These are phyloP conservation scores for Drosophila lacteicornis DNA, from an alignment of 1,140 invertebrate genomes.

Conservation along the genomic window DNA sequence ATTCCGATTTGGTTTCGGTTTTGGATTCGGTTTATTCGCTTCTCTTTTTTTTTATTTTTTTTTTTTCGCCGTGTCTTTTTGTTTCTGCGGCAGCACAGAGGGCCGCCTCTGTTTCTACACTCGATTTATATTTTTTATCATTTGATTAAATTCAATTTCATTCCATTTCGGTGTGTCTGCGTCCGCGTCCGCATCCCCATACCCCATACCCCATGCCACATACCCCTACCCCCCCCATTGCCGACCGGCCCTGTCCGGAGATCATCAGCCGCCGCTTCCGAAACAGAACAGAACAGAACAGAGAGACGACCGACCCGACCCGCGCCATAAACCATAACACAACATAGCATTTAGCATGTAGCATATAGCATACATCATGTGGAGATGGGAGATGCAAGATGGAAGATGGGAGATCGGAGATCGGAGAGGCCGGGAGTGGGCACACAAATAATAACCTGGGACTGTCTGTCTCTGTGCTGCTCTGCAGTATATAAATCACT, in stretches of 20 bases:
- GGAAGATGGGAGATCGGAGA: background rate
- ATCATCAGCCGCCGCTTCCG: constrained; percentile 66
- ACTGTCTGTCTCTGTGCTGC: constrained; percentile 4
- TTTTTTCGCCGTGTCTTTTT: constrained; percentile 29
- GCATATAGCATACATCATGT: constrained; percentile 4
- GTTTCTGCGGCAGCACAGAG: constrained; percentile 60
- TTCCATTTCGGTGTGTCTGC: constrained; percentile 69
- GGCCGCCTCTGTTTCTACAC: constrained; percentile 79
- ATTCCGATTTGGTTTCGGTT: constrained; percentile 27
- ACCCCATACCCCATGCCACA: background rate
- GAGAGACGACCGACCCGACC: background rate
- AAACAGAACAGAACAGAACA: constrained; percentile 45
- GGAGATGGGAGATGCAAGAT: constrained; percentile 5
- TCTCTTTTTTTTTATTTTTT: no score
- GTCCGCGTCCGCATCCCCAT: constrained; percentile 32
- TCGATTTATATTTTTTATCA: constrained; percentile 84
- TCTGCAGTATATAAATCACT: constrained; percentile 65
- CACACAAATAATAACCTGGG: constrained; percentile 37
- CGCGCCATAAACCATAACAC: constrained; percentile 52
- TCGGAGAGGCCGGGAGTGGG: constrained; percentile 1
- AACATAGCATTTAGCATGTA: constrained; percentile 30
- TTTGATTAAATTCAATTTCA: constrained; percentile 83
- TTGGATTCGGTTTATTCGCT: constrained; percentile 19
- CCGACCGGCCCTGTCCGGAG: constrained; percentile 5
- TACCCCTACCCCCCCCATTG: background rate